Base-by-base conservation (phyloP, 1,140 invertebrate species). In the Heliconius congener region DNA sequence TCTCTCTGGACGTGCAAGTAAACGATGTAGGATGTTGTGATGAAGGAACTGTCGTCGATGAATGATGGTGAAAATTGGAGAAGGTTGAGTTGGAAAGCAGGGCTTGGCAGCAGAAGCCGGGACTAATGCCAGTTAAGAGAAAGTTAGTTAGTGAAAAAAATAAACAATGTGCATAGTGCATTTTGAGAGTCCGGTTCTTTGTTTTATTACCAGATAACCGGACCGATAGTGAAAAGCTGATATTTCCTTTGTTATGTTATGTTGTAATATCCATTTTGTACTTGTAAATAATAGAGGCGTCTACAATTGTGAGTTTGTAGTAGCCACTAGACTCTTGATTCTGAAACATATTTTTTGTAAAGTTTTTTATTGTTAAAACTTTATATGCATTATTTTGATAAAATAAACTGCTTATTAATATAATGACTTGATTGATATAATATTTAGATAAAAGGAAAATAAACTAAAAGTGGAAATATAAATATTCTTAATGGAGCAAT, bases 181-280 rank as follows among this genome's bases (percentile, higher is more conserved):
- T 76, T 57, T 83, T 57, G 82, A 87, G 87, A 85, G 82, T 77
- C 80, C 74, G 82, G 83, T 66, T 82, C 81, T 81, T 82, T 81
- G 86, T 85, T 86, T 87, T 88, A 90, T 92, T 92, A 91, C 87
- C 86, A 85, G 86, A 91, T 91, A 88, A 86, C 83, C 84, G 83
- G 83, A 82, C 84, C 76, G 84, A 82, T 85, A 84, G 74, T 79
- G 81, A 74, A 85, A 85, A 85, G 80, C 80, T 78, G 82, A 76
- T 76, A 84, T 86, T 83, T 86, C 81, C 88, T 90, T 89, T 90
- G 88, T 90, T 85, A 84, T 77, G 74, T 70, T 72, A 81, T 77
- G 73, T 73, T 79, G 73, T 77, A 71, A 80, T 77, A 52, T 77
- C 73, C 77, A 71, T 74, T 80, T 74, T 79, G 71, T 76, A 74